phyloP scores from a whole-genome alignment of 2,113 vertebrate genomes.

The Trogon surrucura region DNA sequence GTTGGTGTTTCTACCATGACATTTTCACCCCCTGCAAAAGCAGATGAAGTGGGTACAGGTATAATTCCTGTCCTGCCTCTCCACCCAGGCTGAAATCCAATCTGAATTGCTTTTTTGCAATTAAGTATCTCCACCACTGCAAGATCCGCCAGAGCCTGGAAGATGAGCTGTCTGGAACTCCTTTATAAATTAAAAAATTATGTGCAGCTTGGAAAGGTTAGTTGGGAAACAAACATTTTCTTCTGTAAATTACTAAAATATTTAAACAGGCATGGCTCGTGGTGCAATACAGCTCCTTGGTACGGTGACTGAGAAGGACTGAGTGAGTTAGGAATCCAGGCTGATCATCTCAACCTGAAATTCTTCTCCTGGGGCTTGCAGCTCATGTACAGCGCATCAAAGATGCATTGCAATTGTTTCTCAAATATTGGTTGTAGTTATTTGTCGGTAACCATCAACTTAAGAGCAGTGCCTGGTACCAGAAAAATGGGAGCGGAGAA shows the following conservation, averaged over 20 bases:
- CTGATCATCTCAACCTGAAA: background rate
- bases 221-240: background rate
- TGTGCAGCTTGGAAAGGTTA: background rate
- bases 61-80: background rate
- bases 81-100: background rate
- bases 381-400: background rate
- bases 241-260: background rate
- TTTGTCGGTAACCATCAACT: background rate
- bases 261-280: background rate
- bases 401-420: background rate
- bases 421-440: background rate
- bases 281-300: background rate
- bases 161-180: background rate
- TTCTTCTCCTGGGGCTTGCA: background rate
- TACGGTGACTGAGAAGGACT: background rate
- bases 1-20: background rate
- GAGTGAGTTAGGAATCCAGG: background rate
- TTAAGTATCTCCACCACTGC: background rate
- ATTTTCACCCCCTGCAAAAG: background rate
- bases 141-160: background rate
- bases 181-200: background rate
- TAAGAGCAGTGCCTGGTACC: background rate
- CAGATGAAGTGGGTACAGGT: background rate
- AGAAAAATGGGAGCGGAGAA: background rate
- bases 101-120: background rate